These are phyloP conservation scores for Zaprionus gabonicus DNA, from an alignment of 1,140 invertebrate genomes.

Conservation along the genomic window DNA sequence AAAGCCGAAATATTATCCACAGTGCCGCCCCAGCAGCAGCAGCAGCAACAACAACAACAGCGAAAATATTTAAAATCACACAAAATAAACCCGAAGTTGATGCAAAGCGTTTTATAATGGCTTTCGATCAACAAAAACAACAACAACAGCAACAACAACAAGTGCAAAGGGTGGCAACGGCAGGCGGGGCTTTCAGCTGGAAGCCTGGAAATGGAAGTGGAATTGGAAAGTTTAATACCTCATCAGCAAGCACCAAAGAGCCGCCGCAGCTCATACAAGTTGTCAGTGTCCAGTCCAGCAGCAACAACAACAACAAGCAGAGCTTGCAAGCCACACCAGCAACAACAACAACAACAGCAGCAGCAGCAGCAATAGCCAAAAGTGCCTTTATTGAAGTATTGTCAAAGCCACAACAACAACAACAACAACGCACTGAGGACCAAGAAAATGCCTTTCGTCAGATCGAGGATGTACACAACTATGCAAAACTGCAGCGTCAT, in stretches of 20 bases:
- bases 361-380: slow-evolving; percentile 38
- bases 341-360: slow-evolving; percentile 2
- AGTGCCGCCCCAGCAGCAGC: slow-evolving; percentile 42
- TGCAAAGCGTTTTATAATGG: slow-evolving; percentile 36
- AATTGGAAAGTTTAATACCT: slow-evolving; percentile 40
- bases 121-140: slow-evolving; percentile 31
- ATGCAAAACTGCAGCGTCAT: slow-evolving; percentile 73
- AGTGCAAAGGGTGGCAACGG: slow-evolving; percentile 5
- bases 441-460: slow-evolving; percentile 83
- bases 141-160: slow-evolving; percentile 17
- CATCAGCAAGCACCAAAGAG: slow-evolving; percentile 54
- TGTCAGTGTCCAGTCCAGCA: slow-evolving; percentile 24
- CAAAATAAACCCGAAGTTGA: slow-evolving; percentile 32
- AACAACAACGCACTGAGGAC: slow-evolving; percentile 73
- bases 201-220: slow-evolving; percentile 18
- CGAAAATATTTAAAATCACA: slow-evolving; percentile 53
- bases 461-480: slow-evolving; percentile 83
- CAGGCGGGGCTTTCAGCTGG: slow-evolving; percentile 16
- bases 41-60: slow-evolving; percentile 26
- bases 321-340: slow-evolving; percentile 12
- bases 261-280: slow-evolving; percentile 38
- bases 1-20: slow-evolving; percentile 46
- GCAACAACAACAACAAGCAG: slow-evolving; percentile 29
- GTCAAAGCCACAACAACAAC: slow-evolving; percentile 45
- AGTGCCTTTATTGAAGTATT: slow-evolving; percentile 61